Percentiles rank a stretch among this genome's conserved stretches.
phyloP scores from a whole-genome alignment of 1,140 invertebrate species.

The Spodoptera frugiperda region DNA sequence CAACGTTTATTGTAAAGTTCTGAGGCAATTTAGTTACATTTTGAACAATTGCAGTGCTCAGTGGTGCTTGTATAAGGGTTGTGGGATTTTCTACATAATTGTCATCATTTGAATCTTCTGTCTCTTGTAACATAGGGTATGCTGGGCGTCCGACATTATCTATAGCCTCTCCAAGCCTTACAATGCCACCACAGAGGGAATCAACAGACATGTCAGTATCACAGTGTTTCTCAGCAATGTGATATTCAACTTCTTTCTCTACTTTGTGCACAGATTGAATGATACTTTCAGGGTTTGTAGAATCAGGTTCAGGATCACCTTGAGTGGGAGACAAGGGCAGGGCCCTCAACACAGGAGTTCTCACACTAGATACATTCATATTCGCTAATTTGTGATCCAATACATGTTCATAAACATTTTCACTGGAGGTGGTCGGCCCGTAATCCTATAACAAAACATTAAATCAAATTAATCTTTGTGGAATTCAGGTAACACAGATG shows the following conservation, averaged over 20 bases:
- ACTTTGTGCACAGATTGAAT: slow-evolving; percentile 77
- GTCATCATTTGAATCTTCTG: slow-evolving; percentile 74
- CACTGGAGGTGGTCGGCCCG: slow-evolving; percentile 84
- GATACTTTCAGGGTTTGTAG: slow-evolving; percentile 82
- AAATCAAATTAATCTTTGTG: slow-evolving; percentile 37
- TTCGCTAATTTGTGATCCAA: slow-evolving; percentile 82
- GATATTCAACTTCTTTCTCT: slow-evolving; percentile 80
- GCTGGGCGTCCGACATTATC: slow-evolving; percentile 75
- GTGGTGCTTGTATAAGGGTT: slow-evolving; percentile 78
- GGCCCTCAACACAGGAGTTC: slow-evolving; percentile 78
- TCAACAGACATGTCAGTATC: slow-evolving; percentile 79
- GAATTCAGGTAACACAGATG: slow-evolving; percentile 50
- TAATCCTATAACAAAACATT: slow-evolving; percentile 79
- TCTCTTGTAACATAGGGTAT: slow-evolving; percentile 77
- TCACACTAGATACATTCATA: slow-evolving; percentile 79
- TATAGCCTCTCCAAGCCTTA: slow-evolving; percentile 76
- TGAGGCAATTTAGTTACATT: slow-evolving; percentile 83
- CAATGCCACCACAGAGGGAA: slow-evolving; percentile 74
- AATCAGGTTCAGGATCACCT: slow-evolving; percentile 81
- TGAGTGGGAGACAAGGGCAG: slow-evolving; percentile 72
- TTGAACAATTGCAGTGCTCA: slow-evolving; percentile 81
- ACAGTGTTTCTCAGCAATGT: slow-evolving; percentile 75
- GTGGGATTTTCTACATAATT: slow-evolving; percentile 77
- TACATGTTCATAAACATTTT: slow-evolving; percentile 79
- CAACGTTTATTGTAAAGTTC: slow-evolving; percentile 83